phyloP scores from a whole-genome alignment of 2,797 vertebrate genomes.

The Eupleurogrammus muticus region DNA sequence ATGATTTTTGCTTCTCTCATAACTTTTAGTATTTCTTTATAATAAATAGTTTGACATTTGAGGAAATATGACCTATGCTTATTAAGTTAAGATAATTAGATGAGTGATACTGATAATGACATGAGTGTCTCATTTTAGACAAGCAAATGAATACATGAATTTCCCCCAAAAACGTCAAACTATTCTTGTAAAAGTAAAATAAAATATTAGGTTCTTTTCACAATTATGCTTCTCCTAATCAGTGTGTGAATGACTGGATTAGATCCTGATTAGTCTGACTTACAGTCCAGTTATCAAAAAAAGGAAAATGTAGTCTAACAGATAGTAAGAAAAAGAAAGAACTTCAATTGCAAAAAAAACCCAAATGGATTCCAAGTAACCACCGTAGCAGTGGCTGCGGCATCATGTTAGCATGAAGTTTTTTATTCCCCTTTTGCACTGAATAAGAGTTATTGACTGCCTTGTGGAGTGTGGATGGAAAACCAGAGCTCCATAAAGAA shows the following conservation, averaged over 20 bases:
- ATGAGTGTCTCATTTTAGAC: no score
- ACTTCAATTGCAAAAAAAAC: neutral
- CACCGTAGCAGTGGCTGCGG: neutral
- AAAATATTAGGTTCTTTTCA: no score
- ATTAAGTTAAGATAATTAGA: no score
- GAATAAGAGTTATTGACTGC: neutral
- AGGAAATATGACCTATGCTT: neutral
- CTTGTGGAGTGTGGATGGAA: neutral
- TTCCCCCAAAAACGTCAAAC: no score
- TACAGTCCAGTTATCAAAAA: neutral
- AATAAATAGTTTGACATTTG: neutral
- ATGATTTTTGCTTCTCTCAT: neutral
- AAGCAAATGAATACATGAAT: no score
- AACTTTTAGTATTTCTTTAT: neutral
- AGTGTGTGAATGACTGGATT: no score
- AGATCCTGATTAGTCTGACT: no score
- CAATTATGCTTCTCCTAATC: no score
- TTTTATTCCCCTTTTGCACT: slow-evolving; percentile 6
- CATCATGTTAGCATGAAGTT: neutral
- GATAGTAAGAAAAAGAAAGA: neutral
- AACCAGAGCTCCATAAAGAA: neutral
- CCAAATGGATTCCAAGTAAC: neutral
- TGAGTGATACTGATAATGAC: no score
- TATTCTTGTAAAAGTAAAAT: no score
- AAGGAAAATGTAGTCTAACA: neutral